phyloP scores from a whole-genome alignment of 2,888 invertebrate species.

The Falcaria lacertinaria region DNA sequence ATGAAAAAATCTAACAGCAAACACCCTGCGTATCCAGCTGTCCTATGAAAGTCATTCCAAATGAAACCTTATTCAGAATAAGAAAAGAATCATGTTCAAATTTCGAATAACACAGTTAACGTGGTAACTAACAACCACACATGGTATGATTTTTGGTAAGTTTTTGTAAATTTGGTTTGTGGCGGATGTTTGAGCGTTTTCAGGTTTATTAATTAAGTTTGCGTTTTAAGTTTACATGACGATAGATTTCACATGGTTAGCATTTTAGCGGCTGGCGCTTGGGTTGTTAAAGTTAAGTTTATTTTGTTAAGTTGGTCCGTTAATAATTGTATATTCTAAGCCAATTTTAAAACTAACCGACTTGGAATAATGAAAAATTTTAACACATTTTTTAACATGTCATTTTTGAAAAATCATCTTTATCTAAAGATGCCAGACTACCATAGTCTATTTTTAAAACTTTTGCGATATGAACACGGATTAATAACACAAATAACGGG shows the following conservation, averaged over 20 bases:
- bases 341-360: too few species aligned
- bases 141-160: conserved; percentile 59
- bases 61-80: conserved; percentile 7
- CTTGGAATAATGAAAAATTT: too few species aligned
- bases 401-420: too few species aligned
- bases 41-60: conserved; percentile 4
- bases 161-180: conserved; percentile 61
- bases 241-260: conserved; percentile 30
- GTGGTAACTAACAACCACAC: conserved; percentile 27
- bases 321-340: too few species aligned
- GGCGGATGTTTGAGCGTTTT: conserved; percentile 69
- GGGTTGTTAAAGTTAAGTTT: conserved; percentile 10
- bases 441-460: too few species aligned
- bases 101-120: conserved; percentile 4
- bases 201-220: conserved; percentile 62
- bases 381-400: too few species aligned
- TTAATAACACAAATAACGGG: too few species aligned
- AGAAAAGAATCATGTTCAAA: conserved; percentile 9
- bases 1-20: conserved; percentile 43
- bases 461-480: too few species aligned
- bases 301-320: too few species aligned
- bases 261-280: conserved; percentile 28
- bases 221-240: conserved; percentile 52
- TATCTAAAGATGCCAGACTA: too few species aligned
- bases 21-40: conserved; percentile 15